These are phyloP conservation scores for Huso huso DNA, from an alignment of 2,797 vertebrate genomes.

Conservation along the genomic window DNA sequence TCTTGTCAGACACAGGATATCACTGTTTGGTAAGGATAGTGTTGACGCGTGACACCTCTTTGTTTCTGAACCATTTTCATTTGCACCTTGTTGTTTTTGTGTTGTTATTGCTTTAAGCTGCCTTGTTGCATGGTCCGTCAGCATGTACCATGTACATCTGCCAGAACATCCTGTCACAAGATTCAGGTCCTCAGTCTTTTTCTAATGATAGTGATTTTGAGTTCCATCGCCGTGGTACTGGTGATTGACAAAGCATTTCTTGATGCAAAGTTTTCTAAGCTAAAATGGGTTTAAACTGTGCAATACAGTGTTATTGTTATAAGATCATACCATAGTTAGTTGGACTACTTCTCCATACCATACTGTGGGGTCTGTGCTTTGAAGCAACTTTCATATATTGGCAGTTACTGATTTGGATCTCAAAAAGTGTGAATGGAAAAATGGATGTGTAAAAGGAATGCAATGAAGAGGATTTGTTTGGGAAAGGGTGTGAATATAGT, in stretches of 20 bases:
- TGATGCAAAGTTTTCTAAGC: constrained; percentile 11
- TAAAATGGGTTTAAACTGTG: neutral
- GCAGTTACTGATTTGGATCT: no score
- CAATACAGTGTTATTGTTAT: no score
- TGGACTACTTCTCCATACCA: no score
- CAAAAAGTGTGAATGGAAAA: no score
- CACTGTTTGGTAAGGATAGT: constrained; percentile 76
- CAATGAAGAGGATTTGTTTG: no score
- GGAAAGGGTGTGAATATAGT: no score
- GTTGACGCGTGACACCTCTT: constrained; percentile 52
- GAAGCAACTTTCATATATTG: no score
- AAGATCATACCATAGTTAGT: no score
- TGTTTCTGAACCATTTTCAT: constrained; percentile 52
- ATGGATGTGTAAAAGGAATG: no score
- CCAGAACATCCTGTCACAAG: neutral
- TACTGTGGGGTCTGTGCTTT: no score
- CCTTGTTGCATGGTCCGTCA: constrained; percentile 16
- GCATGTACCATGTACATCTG: constrained; percentile 10
- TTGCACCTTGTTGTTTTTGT: constrained; percentile 11
- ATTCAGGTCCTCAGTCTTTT: neutral
- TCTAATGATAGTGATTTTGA: neutral
- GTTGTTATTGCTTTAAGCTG: neutral
- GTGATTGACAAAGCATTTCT: constrained; percentile 1
- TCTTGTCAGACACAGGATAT: constrained; percentile 86
- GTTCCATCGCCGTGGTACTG: neutral